Conservation (phyloP, 2,113 vertebrate species). For the Peromyscus californicus region DNA sequence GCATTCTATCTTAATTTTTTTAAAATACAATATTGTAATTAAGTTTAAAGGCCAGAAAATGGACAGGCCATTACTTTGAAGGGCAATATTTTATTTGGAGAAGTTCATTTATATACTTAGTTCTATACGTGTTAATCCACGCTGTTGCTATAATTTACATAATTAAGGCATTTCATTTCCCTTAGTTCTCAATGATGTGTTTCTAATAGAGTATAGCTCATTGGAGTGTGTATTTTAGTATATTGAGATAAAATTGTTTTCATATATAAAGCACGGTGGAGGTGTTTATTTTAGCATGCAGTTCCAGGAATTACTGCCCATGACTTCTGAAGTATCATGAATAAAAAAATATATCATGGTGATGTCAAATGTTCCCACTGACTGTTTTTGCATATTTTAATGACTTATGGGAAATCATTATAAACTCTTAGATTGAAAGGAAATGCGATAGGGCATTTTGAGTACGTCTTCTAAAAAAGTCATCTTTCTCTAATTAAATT, state of each 20-base stretch:
- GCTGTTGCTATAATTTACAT: background rate
- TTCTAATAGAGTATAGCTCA: background rate
- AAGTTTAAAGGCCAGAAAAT: background rate
- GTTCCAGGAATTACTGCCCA: background rate
- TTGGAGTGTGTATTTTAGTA: background rate
- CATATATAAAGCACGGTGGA: background rate
- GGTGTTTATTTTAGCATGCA: background rate
- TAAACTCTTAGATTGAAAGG: background rate
- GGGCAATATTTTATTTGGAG: background rate
- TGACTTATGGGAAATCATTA: background rate
- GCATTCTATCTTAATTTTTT: background rate
- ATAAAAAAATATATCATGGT: background rate
- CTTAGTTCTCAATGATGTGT: background rate
- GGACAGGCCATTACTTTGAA: background rate
- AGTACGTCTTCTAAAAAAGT: background rate
- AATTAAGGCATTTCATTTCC: background rate
- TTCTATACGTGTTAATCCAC: background rate
- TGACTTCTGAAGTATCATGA: background rate
- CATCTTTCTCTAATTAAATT: background rate
- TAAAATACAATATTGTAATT: background rate
- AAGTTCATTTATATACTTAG: background rate
- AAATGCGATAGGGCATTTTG: background rate
- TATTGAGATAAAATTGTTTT: conserved; percentile 21
- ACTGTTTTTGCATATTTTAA: background rate
- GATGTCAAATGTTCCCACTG: background rate